phyloP scores from a whole-genome alignment of 1,140 invertebrate species.

The Halictus rubicundus region DNA sequence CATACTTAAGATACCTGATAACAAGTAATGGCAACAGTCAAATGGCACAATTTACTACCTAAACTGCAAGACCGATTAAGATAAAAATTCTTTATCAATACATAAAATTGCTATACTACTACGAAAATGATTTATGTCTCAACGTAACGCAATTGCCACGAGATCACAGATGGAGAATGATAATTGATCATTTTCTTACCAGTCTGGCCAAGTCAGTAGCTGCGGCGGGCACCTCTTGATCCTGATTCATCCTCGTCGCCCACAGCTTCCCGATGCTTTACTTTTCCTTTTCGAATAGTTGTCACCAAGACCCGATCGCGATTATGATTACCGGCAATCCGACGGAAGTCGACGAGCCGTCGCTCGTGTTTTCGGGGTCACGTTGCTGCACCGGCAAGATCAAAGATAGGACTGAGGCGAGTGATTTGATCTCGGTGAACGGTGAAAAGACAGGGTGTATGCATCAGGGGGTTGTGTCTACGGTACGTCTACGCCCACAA shows the following conservation, averaged over 20 bases:
- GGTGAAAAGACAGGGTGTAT: conserved; percentile 55
- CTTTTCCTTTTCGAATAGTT: conserved; percentile 22
- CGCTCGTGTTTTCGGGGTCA: conserved; percentile 31
- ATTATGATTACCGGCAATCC: neutral
- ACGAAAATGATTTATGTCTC: too few relatives aligned
- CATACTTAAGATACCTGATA: too few relatives aligned
- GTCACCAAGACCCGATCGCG: conserved; percentile 47
- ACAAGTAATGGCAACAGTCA: too few relatives aligned
- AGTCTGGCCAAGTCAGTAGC: conserved; percentile 57
- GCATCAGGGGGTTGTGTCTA: conserved; percentile 66
- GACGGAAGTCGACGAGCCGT: conserved; percentile 17
- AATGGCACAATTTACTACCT: too few relatives aligned
- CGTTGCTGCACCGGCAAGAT: conserved; percentile 52
- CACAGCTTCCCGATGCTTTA: too few relatives aligned
- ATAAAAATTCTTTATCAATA: too few relatives aligned
- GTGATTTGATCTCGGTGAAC: conserved; percentile 69
- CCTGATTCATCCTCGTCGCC: conserved; percentile 39
- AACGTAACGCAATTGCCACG: too few relatives aligned
- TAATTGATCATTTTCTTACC: conserved; percentile 44
- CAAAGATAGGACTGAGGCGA: conserved; percentile 64
- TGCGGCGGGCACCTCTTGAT: conserved; percentile 64
- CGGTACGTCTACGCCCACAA: conserved; percentile 69
- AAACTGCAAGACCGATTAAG: too few relatives aligned
- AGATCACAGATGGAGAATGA: too few relatives aligned
- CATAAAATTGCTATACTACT: too few relatives aligned